phyloP scores from a whole-genome alignment of 2,888 invertebrate genomes.

The Chrysotoxum bicinctum region DNA sequence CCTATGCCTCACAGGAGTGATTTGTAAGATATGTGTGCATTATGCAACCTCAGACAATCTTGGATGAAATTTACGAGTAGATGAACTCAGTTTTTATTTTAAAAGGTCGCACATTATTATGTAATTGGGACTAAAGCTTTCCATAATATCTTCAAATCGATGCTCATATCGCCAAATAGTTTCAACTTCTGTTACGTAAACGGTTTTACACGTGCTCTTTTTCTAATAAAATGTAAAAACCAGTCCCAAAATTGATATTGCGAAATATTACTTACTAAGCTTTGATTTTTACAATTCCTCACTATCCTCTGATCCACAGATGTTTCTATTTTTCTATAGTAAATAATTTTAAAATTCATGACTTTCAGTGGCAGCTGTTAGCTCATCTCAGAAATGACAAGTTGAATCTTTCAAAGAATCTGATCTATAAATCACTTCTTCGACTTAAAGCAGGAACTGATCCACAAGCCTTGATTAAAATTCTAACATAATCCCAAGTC shows the following conservation, averaged over 20 bases:
- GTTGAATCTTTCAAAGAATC: background rate
- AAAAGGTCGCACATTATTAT: no score
- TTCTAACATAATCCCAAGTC: conserved; percentile 31
- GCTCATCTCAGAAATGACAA: background rate
- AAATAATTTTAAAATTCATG: background rate
- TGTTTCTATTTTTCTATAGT: no score
- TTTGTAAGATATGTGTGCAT: no score
- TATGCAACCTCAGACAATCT: no score
- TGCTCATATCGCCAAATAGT: no score
- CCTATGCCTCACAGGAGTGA: no score
- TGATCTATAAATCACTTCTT: conserved; percentile 2
- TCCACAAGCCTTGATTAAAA: conserved; percentile 27
- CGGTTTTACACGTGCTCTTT: background rate
- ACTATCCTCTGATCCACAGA: background rate
- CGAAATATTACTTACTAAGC: no score
- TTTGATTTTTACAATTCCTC: background rate
- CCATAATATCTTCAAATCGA: no score
- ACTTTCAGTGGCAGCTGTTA: background rate
- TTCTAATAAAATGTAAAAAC: background rate
- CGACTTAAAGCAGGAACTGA: conserved; percentile 8
- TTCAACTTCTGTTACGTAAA: no score
- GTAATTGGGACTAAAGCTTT: no score
- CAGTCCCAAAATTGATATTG: background rate
- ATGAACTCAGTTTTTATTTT: no score
- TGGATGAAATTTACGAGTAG: no score